phyloP scores from a whole-genome alignment of 2,888 invertebrate species.

The Rhingia rostrata region DNA sequence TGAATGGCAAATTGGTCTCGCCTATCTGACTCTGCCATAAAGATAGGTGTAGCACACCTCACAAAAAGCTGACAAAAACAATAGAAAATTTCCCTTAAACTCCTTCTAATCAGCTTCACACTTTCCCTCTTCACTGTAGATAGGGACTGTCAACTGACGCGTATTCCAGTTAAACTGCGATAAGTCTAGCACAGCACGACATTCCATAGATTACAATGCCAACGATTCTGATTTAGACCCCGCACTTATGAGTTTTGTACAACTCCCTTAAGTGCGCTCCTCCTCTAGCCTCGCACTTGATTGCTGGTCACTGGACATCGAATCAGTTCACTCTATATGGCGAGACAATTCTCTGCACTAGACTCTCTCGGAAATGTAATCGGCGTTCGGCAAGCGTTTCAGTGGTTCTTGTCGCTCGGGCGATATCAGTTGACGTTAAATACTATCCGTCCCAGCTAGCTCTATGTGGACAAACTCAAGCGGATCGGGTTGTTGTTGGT shows the following conservation, averaged over 20 bases:
- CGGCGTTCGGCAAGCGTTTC: conserved; percentile 28
- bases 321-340: background rate
- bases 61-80: background rate
- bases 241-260: background rate
- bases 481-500: conserved; percentile 3
- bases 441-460: conserved; percentile 33
- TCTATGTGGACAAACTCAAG: conserved; percentile 44
- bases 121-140: conserved; percentile 36
- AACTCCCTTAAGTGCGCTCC: background rate
- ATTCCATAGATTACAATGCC: conserved; percentile 14
- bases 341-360: conserved; percentile 4
- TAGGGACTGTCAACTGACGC: too few species aligned
- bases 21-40: too few species aligned
- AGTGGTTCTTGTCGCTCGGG: conserved; percentile 64
- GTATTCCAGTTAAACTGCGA: conserved; percentile 28
- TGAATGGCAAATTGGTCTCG: background rate
- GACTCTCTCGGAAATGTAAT: conserved; percentile 36
- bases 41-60: too few species aligned
- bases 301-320: background rate
- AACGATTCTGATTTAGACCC: conserved; percentile 36
- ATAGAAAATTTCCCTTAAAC: background rate
- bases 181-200: conserved; percentile 23
- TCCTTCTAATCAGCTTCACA: background rate
- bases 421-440: conserved; percentile 68
- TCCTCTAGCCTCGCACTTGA: background rate